phyloP scores from a whole-genome alignment of 2,113 vertebrate genomes.

The Pelmatolapia mariae region DNA sequence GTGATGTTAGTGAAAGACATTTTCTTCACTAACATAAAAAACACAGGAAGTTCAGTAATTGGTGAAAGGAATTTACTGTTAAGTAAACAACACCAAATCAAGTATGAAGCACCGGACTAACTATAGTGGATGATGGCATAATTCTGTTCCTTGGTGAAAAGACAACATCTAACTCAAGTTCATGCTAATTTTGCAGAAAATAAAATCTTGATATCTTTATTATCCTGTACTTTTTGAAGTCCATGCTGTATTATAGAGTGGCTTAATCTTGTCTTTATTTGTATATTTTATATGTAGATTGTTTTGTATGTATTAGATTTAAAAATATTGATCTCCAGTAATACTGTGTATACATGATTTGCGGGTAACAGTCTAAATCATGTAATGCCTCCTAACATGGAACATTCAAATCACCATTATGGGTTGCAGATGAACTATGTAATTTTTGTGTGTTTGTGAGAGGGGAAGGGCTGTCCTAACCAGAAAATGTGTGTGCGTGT shows the following conservation, averaged over 20 bases:
- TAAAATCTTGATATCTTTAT: neutral
- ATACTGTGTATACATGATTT: neutral
- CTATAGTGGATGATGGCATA: neutral
- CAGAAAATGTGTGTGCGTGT: conserved; percentile 2
- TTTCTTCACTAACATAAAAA: neutral
- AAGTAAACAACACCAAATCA: neutral
- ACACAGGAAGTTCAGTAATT: neutral
- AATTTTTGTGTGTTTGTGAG: neutral
- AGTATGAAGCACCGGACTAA: neutral
- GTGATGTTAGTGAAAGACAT: neutral
- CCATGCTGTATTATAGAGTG: neutral
- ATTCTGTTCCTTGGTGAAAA: neutral
- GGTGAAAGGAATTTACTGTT: neutral
- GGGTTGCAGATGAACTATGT: neutral
- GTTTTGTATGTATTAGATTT: neutral
- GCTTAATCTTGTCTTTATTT: neutral
- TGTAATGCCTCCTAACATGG: neutral
- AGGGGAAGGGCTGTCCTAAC: neutral
- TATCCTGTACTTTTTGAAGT: neutral
- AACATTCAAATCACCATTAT: neutral
- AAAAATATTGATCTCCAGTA: neutral
- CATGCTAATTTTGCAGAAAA: neutral
- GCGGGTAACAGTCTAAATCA: neutral
- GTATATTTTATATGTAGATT: neutral
- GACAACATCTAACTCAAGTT: neutral